A percentile compares a stretch with the other conserved stretches of the same genome.
phyloP scores from a whole-genome alignment of 2,888 invertebrate species.

The Plebejus argus region DNA sequence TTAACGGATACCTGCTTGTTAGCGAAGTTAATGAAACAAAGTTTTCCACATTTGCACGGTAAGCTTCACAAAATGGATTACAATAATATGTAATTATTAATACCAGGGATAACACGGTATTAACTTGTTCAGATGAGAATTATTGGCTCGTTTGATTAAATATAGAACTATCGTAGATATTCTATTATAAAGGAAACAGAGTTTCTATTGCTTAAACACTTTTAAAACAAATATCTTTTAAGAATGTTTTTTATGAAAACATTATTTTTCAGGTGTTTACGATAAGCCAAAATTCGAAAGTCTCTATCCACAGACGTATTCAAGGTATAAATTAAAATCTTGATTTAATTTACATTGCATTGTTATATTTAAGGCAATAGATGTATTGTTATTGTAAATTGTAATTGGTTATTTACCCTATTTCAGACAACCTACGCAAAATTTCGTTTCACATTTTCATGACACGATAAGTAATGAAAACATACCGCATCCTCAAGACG shows the following conservation, averaged over 20 bases:
- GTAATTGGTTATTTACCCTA: background rate
- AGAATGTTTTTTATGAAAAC: no score
- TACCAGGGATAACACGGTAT: background rate
- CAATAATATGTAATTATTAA: slow-evolving; percentile 1
- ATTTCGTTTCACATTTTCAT: slow-evolving; percentile 44
- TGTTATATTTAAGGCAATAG: background rate
- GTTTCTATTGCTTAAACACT: no score
- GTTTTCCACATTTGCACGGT: slow-evolving; percentile 56
- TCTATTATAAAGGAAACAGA: no score
- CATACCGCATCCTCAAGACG: slow-evolving; percentile 64
- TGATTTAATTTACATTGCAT: background rate
- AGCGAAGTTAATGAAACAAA: slow-evolving; percentile 58
- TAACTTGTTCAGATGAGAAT: slow-evolving; percentile 6
- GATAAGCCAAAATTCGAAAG: slow-evolving; percentile 6
- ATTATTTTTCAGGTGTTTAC: slow-evolving; percentile 22
- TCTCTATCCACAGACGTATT: slow-evolving; percentile 39
- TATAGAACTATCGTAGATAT: background rate
- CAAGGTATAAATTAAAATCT: slow-evolving; percentile 31
- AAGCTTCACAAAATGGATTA: slow-evolving; percentile 33
- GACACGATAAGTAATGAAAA: slow-evolving; percentile 51
- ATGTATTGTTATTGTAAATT: background rate
- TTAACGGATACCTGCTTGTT: slow-evolving; percentile 58
- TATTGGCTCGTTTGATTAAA: slow-evolving; percentile 6
- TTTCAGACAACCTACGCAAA: slow-evolving; percentile 48
- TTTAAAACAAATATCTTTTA: no score